Percentiles rank a stretch among this genome's conserved stretches.
These are phyloP conservation scores for Sandelia bainsii DNA, from an alignment of 2,797 vertebrate genomes.

Conservation along the genomic window DNA sequence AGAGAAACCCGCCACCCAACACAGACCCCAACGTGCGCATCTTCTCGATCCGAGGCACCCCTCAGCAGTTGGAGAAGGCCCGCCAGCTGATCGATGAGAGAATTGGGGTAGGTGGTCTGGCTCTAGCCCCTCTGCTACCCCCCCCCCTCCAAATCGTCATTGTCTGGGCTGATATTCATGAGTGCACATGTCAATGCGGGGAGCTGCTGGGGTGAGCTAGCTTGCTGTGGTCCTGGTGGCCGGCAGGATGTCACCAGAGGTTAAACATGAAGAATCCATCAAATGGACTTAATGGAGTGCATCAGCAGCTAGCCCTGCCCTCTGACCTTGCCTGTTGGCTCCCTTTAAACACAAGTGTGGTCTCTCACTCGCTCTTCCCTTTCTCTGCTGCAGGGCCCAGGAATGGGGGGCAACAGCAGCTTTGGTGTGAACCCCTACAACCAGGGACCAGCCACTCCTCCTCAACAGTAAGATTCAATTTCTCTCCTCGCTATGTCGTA, in stretches of 20 bases:
- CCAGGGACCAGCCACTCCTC: constrained; percentile 92
- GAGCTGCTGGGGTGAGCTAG: constrained; percentile 48
- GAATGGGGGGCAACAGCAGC: constrained; percentile 90
- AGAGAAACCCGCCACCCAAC: constrained; percentile 96
- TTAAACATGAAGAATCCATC: constrained; percentile 86
- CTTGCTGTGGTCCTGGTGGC: constrained; percentile 71
- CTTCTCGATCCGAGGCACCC: constrained; percentile 95
- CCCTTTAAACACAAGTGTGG: constrained; percentile 79
- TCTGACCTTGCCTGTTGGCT: constrained; percentile 81
- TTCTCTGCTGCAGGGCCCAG: constrained; percentile 86
- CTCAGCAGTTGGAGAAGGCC: constrained; percentile 95
- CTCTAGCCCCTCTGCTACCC: neutral
- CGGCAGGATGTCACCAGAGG: constrained; percentile 80
- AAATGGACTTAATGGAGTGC: constrained; percentile 85
- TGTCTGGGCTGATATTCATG: constrained; percentile 82
- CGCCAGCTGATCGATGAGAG: constrained; percentile 98
- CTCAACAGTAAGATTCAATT: constrained; percentile 92
- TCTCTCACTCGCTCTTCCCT: constrained; percentile 69
- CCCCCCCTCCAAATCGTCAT: constrained; percentile 43
- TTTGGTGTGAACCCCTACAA: constrained; percentile 94
- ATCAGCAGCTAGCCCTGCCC: constrained; percentile 75
- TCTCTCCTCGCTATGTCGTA: constrained; percentile 1
- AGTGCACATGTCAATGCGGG: constrained; percentile 76
- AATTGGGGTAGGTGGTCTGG: constrained; percentile 90
- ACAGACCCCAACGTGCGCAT: constrained; percentile 94